phyloP scores from a whole-genome alignment of 2,888 invertebrate genomes.

The Platycnemis pennipes region DNA sequence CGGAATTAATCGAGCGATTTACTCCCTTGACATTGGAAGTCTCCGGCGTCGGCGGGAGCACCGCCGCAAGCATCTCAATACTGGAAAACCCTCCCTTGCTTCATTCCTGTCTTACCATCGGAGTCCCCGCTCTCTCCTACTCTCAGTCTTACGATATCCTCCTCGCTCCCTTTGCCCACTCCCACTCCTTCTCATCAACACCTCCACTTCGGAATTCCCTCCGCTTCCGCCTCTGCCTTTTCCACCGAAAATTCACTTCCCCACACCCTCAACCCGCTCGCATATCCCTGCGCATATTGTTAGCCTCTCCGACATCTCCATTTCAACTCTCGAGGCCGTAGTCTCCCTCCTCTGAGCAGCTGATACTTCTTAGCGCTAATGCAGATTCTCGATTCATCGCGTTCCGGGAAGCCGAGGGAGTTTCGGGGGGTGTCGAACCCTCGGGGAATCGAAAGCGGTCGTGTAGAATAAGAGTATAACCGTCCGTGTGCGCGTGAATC shows the following conservation, averaged over 20 bases:
- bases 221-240: neutral
- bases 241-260: too few species aligned
- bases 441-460: too few species aligned
- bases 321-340: neutral
- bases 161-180: neutral
- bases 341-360: neutral
- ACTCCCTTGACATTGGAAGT: constrained; percentile 41
- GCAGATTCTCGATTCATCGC: neutral
- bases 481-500: too few species aligned
- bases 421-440: too few species aligned
- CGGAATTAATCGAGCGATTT: constrained; percentile 5
- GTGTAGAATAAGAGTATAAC: too few species aligned
- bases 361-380: neutral
- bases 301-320: neutral
- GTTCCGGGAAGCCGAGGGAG: neutral
- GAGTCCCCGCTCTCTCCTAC: too few species aligned
- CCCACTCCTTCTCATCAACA: neutral
- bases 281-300: neutral
- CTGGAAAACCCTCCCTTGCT: neutral
- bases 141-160: too few species aligned
- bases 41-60: neutral
- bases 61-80: constrained; percentile 20
- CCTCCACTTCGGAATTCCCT: neutral
- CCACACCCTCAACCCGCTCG: too few species aligned
- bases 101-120: neutral